Evolutionary conservation across 2,888 invertebrate genomes (phyloP).

Genomic region (Microplitis manilae): DNA sequence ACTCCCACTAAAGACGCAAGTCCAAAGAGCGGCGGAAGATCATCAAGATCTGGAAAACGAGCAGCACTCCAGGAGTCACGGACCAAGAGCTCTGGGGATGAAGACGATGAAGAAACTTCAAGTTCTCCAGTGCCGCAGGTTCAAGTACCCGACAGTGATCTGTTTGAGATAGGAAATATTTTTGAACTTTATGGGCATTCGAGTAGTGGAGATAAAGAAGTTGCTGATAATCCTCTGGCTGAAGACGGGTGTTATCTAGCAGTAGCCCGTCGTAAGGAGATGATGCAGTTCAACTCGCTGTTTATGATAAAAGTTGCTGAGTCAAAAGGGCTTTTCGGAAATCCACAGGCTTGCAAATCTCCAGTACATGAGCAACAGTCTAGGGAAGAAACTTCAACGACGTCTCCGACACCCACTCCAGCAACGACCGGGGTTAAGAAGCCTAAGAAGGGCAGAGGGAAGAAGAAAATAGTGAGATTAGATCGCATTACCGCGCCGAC

Average conservation of each 20-base stretch:
- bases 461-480: constrained; percentile 56
- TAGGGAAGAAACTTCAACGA: constrained; percentile 59
- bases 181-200: constrained; percentile 69
- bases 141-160: constrained; percentile 80
- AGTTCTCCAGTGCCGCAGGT: constrained; percentile 2
- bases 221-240: neutral
- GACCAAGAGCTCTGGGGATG: constrained; percentile 16
- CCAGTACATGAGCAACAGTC: constrained; percentile 63
- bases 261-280: constrained; percentile 80
- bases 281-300: constrained; percentile 85
- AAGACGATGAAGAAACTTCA: constrained; percentile 3
- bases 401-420: neutral
- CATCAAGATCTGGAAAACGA: constrained; percentile 30
- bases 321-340: constrained; percentile 83
- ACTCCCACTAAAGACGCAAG: constrained; percentile 46
- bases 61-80: constrained; percentile 13
- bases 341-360: constrained; percentile 50
- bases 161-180: constrained; percentile 78
- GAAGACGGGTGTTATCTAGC: constrained; percentile 78
- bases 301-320: constrained; percentile 90
- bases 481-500: constrained; percentile 80
- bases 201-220: neutral
- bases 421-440: constrained; percentile 32
- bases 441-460: constrained; percentile 48
- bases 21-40: constrained; percentile 41